Evolutionary conservation across 2,113 vertebrate genomes (phyloP), one percentile per base, ranked within the genome.

Genomic region (Poeciliopsis occidentalis): DNA sequence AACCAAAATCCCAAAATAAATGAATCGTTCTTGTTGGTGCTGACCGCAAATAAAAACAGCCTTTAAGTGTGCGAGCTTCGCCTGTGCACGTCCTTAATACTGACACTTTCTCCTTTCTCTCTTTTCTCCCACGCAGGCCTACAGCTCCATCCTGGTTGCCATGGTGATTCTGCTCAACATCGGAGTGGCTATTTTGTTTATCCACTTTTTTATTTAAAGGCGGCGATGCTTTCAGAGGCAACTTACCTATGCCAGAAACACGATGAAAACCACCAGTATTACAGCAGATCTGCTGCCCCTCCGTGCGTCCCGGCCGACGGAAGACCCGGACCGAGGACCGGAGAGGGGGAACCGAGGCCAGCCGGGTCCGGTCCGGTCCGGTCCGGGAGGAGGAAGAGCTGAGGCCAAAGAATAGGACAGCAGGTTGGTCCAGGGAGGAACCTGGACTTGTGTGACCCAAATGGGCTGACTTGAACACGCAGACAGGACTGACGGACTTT

Each of bases 161-260:
- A 98, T 99, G 97, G 98, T 99, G 96, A 98, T 99, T 95, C 95
- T 99, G 95, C 97, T 99, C 91, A 99, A 99, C 96, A 99, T 99
- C 41, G 97, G 97, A 96, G 96, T 99, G 83, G 98, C 97, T 95
- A 95, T 99, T 96, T 96, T 99, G 95, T 99, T 99, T 95, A 98
- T 99, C 93, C 97, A 99, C 95, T 99, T 99, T 96, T 99, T 99
- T 97, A 98, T 98, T 97, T 99, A 94, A 98, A 84, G 87, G 84
- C 91, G 73, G 84, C 85, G 78, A 80, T 79, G 85, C 88, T 88
- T 88, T 88, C 82, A 80, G 86, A 85, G 88, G 92, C 83, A 68
- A 84, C 81, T 88, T 87, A 87, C 83, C 89, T 92, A 87, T 86
- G 78, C 82, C 89, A 83, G 86, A 71, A 77, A 81, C 87, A 87